These are phyloP conservation scores for Channallabes apus DNA, from an alignment of 2,797 vertebrate genomes.

Conservation along the genomic window DNA sequence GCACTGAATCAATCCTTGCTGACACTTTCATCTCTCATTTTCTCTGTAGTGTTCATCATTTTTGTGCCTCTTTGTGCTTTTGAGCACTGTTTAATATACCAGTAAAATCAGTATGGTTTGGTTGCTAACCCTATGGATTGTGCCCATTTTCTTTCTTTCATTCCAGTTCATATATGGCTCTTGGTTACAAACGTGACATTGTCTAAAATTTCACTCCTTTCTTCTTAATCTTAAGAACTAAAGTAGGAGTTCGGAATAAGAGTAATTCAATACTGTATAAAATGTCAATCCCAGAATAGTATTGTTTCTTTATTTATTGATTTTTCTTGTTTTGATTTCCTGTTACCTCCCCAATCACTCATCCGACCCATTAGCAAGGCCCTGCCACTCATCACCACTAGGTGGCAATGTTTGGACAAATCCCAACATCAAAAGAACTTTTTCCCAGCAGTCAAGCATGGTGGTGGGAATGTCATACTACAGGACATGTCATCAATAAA, in stretches of 20 bases:
- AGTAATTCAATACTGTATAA: not conserved
- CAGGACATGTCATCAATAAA: not conserved
- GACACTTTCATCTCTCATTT: no score
- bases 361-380: not conserved
- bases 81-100: no score
- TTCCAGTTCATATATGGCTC: not conserved
- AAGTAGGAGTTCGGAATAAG: not conserved
- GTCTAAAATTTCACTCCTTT: not conserved
- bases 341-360: not conserved
- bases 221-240: not conserved
- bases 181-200: not conserved
- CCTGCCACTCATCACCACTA: not conserved
- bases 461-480: not conserved
- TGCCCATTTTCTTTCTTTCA: no score
- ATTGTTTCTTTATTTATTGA: not conserved
- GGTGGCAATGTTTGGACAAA: conserved; percentile 20
- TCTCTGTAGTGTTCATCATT: no score
- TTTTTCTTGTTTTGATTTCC: not conserved
- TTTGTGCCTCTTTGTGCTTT: no score
- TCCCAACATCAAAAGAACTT: not conserved
- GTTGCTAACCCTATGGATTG: no score
- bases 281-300: not conserved
- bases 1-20: no score
- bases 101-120: no score
- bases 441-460: not conserved